Evolutionary conservation across 1,140 invertebrate genomes (phyloP).

Genomic region (Ceratosolen solmsi): DNA sequence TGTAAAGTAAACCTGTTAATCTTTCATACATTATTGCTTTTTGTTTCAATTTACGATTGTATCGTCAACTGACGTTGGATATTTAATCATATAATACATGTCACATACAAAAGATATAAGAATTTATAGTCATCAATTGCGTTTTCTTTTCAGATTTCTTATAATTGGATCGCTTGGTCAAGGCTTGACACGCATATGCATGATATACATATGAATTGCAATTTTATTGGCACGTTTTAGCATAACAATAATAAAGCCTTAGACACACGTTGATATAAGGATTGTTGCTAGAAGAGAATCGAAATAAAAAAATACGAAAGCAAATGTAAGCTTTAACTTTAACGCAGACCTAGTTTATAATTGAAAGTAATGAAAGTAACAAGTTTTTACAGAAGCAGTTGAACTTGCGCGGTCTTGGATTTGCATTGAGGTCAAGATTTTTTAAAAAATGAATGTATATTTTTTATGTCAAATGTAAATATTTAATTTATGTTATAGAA

Average conservation of each 20-base stretch:
- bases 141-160: constrained; percentile 1
- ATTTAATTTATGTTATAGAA: too few species aligned
- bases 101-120: not conserved
- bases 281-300: not conserved
- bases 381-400: constrained; percentile 29
- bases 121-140: constrained; percentile 9
- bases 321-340: constrained; percentile 28
- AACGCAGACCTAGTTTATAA: not conserved
- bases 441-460: too few species aligned
- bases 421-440: constrained; percentile 1
- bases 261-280: not conserved
- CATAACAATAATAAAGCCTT: constrained; percentile 14
- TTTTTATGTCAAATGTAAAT: too few species aligned
- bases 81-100: not conserved
- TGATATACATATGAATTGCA: not conserved
- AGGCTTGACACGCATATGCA: not conserved
- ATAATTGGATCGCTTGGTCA: not conserved
- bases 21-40: not conserved
- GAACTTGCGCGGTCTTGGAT: constrained; percentile 28
- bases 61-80: not conserved
- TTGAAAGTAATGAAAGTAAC: not conserved
- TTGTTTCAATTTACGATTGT: not conserved
- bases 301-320: constrained; percentile 11
- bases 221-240: constrained; percentile 25
- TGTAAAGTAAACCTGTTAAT: not conserved